Conservation (phyloP, 2,797 vertebrate species). For the Ctenopoma multispine region DNA sequence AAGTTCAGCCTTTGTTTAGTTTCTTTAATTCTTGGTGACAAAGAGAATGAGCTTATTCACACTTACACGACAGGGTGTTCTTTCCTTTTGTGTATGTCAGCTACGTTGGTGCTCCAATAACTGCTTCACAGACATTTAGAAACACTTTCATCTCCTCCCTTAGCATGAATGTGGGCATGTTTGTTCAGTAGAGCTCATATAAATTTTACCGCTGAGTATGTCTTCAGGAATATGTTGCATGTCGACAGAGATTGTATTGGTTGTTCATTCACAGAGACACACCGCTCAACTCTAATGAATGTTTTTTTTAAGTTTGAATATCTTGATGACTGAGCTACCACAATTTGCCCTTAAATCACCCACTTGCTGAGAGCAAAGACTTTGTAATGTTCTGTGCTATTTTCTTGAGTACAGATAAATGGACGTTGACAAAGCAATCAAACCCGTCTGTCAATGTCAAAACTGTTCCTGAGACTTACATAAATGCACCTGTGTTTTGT, state of each 20-base stretch:
- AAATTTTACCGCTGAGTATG: too few relatives aligned
- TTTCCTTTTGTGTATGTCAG: too few relatives aligned
- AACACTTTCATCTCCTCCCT: too few relatives aligned
- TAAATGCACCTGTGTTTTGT: not conserved
- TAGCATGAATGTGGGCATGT: too few relatives aligned
- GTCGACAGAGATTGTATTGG: not conserved
- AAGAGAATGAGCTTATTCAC: too few relatives aligned
- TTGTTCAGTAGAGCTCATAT: too few relatives aligned
- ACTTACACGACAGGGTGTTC: too few relatives aligned
- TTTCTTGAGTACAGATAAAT: not conserved
- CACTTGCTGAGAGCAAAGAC: not conserved
- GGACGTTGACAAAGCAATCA: not conserved
- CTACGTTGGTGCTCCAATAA: too few relatives aligned
- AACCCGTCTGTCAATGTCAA: not conserved
- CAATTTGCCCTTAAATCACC: conserved; percentile 1
- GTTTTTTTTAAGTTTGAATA: not conserved
- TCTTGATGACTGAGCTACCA: not conserved
- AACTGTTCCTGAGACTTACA: not conserved
- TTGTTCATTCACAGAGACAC: not conserved
- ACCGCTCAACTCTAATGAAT: too few relatives aligned
- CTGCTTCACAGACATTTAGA: too few relatives aligned
- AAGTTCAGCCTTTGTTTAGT: too few relatives aligned
- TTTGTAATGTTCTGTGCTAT: not conserved
- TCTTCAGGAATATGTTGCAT: not conserved
- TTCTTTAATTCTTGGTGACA: too few relatives aligned